phyloP scores from a whole-genome alignment of 1,140 invertebrate genomes.

The Scylla paramamosain region DNA sequence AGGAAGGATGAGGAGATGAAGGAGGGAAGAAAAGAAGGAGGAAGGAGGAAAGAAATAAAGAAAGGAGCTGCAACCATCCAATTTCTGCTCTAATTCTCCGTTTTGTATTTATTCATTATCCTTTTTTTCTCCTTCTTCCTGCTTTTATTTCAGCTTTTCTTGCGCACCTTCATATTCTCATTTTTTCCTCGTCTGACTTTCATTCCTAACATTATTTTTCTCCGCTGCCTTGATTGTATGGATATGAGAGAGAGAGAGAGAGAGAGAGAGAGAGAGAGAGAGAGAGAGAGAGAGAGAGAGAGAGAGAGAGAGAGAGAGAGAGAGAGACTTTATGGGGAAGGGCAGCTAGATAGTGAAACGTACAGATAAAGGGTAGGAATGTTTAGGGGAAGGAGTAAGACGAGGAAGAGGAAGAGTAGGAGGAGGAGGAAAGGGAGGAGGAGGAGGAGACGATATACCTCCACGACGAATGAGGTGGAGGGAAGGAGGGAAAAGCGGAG shows the following conservation, averaged over 20 bases:
- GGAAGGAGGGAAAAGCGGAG: constrained; percentile 13
- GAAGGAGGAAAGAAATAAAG: not conserved
- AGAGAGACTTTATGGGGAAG: not conserved
- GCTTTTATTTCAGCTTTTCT: too few relatives aligned
- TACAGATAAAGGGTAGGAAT: not conserved
- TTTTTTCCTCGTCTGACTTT: not conserved
- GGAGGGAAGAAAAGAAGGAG: not conserved
- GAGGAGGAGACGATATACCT: not conserved
- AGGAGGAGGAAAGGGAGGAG: not conserved
- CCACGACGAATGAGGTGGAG: not conserved
- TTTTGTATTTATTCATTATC: not conserved
- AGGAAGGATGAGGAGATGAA: too few relatives aligned
- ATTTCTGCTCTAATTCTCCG: not conserved
- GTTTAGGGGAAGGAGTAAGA: not conserved
- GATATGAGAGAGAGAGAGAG: too few relatives aligned
- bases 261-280: too few relatives aligned
- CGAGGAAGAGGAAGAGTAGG: constrained; percentile 11
- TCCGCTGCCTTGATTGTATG: too few relatives aligned
- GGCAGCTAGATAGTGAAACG: not conserved
- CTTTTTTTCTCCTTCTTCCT: not conserved
- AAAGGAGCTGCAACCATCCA: not conserved
- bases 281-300: too few relatives aligned
- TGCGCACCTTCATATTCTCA: too few relatives aligned
- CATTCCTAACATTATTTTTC: too few relatives aligned
- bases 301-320: constrained; percentile 6